Evolutionary conservation across 2,888 invertebrate species (phyloP).

Genomic region (Meliscaeva auricollis): DNA sequence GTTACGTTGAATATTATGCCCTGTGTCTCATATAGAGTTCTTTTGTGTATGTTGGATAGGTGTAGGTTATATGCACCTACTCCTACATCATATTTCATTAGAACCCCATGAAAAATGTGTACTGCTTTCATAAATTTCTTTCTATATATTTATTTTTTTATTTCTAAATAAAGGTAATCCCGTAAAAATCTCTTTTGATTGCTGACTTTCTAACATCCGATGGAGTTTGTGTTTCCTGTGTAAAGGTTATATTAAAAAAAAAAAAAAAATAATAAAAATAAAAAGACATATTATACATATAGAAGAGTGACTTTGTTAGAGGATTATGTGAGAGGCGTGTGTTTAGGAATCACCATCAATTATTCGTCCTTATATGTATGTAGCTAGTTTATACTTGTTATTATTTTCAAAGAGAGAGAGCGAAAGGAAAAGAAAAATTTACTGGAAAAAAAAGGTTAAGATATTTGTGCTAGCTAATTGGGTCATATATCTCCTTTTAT

Average conservation of each 20-base stretch:
- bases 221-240: conserved; percentile 8
- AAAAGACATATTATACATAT: conserved; percentile 19
- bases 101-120: conserved; percentile 27
- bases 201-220: conserved; percentile 43
- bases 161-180: conserved; percentile 35
- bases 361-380: conserved; percentile 17
- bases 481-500: conserved; percentile 36
- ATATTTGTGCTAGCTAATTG: conserved; percentile 34
- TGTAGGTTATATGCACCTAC: conserved; percentile 12
- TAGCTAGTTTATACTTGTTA: conserved; percentile 24
- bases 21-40: too few relatives aligned
- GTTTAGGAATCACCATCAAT: conserved; percentile 33
- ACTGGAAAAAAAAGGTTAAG: conserved; percentile 26
- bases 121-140: conserved; percentile 28
- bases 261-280: neutral
- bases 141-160: neutral
- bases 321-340: conserved; percentile 39
- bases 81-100: conserved; percentile 33
- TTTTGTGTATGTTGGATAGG: neutral
- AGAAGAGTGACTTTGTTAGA: conserved; percentile 23
- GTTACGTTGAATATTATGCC: too few relatives aligned
- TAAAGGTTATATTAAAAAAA: conserved; percentile 18
- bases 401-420: neutral
- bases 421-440: neutral
- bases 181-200: conserved; percentile 43